phyloP scores from a whole-genome alignment of 2,888 invertebrate genomes.

The Netelia melanura region DNA sequence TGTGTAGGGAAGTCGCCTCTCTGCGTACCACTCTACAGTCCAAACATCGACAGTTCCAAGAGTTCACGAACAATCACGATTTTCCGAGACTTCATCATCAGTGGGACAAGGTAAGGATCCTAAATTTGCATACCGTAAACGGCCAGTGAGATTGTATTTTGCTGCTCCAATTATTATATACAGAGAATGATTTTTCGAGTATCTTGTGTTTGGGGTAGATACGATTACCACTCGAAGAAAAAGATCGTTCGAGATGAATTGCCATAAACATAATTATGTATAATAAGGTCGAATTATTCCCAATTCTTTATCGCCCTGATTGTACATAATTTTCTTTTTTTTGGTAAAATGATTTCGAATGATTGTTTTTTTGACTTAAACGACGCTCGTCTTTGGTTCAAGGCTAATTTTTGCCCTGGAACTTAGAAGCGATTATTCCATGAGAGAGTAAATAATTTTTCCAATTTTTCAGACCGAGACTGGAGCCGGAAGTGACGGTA shows the following conservation, averaged over 20 bases:
- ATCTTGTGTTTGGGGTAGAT: conserved; percentile 1
- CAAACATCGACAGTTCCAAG: conserved; percentile 84
- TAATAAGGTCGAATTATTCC: too few species aligned
- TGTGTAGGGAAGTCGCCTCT: conserved; percentile 85
- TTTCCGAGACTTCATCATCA: conserved; percentile 77
- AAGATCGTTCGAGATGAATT: conserved; percentile 24
- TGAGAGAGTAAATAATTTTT: conserved; percentile 60
- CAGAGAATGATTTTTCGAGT: conserved; percentile 3
- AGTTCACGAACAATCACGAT: conserved; percentile 82
- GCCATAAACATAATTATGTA: neutral
- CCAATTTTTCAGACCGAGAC: conserved; percentile 83
- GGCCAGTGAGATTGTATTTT: neutral
- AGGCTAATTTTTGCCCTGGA: neutral
- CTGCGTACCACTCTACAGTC: conserved; percentile 83
- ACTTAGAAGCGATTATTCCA: neutral
- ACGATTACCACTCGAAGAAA: conserved; percentile 7
- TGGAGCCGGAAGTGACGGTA: conserved; percentile 80
- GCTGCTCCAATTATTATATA: too few species aligned
- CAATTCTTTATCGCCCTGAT: conserved; percentile 42
- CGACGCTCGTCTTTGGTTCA: conserved; percentile 5
- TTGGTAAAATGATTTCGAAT: neutral
- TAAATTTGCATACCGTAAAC: conserved; percentile 46
- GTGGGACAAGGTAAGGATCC: conserved; percentile 81
- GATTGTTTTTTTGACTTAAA: conserved; percentile 14
- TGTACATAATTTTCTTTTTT: neutral